Evolutionary conservation across 2,113 vertebrate genomes (phyloP), one percentile per base, ranked within the genome.

Genomic region (Dasyurus viverrinus): DNA sequence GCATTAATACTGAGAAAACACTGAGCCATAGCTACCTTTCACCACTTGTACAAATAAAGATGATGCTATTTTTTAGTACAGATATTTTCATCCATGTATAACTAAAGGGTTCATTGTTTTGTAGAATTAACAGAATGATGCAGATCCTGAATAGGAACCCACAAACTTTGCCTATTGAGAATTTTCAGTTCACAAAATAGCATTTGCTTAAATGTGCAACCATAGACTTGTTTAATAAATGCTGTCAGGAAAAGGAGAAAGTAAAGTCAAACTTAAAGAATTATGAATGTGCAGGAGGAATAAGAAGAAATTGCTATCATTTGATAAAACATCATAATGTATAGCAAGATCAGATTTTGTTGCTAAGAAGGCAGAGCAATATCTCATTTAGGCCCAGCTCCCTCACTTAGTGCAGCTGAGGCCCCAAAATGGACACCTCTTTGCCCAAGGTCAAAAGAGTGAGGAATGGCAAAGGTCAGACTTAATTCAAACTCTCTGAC

Each of bases 1-100:
- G 24, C 9, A n/a, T 0, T 0, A 47, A 16, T 22, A 0, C 27
- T 2, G 19, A 23, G 23, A 30, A 22, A 12, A 8, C 0, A 0
- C 46, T 22, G 27, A 47, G 48, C 0, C 1, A 8, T 0, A 0
- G 0, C 5, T 0, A 0, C 76, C 23, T 30, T 22, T 4, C 0
- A 30, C 0, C 0, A 42, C 54, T 76, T 0, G 26, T 2, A 2
- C 84, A 3, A 16, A 47, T 23, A n/a, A 30, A 54, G 36, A 7
- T 0, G 10, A 0, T 22, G 8, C 24, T 8, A 91, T 53, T 25
- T 8, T 42, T 76, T 76, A 76, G 68, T 76, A 76, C 16, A 42
- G 36, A 76, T 22, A 76, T n/a, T 76, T 16, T 76, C 36, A 76
- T 76, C 36, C 68, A n/a, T n/a, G 68, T 22, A 48, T 8, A 76